phyloP scores from a whole-genome alignment of 2,797 vertebrate genomes.

The Gadopsis marmoratus region DNA sequence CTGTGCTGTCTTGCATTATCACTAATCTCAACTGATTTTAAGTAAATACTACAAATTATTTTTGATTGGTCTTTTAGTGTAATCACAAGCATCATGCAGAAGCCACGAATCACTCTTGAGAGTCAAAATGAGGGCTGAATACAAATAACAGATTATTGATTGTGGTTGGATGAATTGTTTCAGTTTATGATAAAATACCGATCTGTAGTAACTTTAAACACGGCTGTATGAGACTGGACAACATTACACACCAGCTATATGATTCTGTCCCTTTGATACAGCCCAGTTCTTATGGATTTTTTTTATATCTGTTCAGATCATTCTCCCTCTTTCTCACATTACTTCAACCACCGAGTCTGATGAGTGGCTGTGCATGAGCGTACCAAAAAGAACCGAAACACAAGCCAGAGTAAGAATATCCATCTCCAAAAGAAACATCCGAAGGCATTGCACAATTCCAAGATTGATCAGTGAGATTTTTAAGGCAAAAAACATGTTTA shows the following conservation, averaged over 20 bases:
- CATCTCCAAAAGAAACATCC: constrained; percentile 54
- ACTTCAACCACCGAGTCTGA: constrained; percentile 52
- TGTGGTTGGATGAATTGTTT: constrained; percentile 10
- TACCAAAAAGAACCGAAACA: constrained; percentile 13
- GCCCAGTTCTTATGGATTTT: constrained; percentile 1
- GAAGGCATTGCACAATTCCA: constrained; percentile 79
- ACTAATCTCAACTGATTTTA: constrained; percentile 26
- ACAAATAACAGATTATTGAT: constrained; percentile 12
- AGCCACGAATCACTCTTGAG: constrained; percentile 18
- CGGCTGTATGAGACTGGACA: constrained; percentile 17
- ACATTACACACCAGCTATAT: constrained; percentile 10
- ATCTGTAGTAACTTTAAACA: constrained; percentile 22
- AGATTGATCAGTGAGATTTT: constrained; percentile 78
- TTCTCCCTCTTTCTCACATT: constrained; percentile 43
- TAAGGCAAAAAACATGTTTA: constrained; percentile 79
- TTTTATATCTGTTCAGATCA: background rate
- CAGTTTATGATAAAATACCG: constrained; percentile 14
- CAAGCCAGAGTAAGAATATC: constrained; percentile 15
- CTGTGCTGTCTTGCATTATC: constrained; percentile 63
- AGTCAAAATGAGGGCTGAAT: constrained; percentile 7
- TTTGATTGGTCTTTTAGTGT: constrained; percentile 40
- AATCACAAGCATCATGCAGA: constrained; percentile 66
- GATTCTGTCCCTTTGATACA: constrained; percentile 29
- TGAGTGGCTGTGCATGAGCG: constrained; percentile 44
- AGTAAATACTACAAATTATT: constrained; percentile 35